Evolutionary conservation across 2,888 invertebrate species (phyloP), one percentile per base, ranked within the genome.

Genomic region (Polymixis flavicincta): DNA sequence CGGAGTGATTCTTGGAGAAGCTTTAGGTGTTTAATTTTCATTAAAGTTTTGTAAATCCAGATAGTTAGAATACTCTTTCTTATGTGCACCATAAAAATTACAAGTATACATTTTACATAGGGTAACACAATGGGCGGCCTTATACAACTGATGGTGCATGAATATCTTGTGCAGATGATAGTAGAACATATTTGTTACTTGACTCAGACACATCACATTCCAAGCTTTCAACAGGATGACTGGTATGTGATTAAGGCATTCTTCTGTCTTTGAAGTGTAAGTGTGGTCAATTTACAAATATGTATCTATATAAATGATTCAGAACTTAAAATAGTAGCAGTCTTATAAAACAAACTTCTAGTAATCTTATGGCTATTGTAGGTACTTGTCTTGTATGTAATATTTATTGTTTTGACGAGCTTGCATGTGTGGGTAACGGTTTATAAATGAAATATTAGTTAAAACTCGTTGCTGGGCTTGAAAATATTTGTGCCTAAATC

Each of bases 241-340:
- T 78, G 60, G 67, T 63, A 32, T 77, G 45, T 71, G 59, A 78
- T 78, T 52, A 78, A 69, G 59, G 7, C 22, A 50, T 48, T 64
- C 32, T 48, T 64, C 32, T 63, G 71, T 72, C 61, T 67, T 82
- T 77, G 54, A 82, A 63, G 37, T 75, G 22, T 71, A 57, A 61
- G 59, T 68, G 50, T 60, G 19, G 60, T 71, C 6, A 71, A 70
- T 72, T 48, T 68, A 61, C 32, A 72, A 68, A 64, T 64, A n/a
- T n/a, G n/a, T n/a, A 65, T 66, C 60, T 45, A 64, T 72, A 74
- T 37, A 75, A n/a, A n/a, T 84, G 74, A 81, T 65, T 78, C 72
- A 84, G 37, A 61, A 61, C 55, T 42, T 68, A 59, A 73, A 78
- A 78, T 74, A 80, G 64, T 14, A 65, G 19, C 28, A 13, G n/a